Evolutionary conservation across 2,888 invertebrate genomes (phyloP), one percentile per base, ranked within the genome.

Genomic region (Steinernema scapterisci): DNA sequence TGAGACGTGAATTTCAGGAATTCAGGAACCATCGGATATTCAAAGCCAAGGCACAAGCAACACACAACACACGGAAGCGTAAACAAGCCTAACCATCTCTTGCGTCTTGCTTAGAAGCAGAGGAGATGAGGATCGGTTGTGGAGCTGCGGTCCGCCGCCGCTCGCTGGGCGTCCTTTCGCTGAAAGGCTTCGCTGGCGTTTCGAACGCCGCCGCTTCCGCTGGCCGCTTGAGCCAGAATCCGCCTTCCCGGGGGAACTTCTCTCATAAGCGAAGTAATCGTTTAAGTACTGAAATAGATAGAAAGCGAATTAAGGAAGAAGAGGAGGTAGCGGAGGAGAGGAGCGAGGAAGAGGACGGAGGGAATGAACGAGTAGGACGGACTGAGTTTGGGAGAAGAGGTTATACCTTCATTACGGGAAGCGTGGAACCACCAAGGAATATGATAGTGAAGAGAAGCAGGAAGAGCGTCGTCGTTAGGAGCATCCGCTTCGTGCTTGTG

Each of bases 391-490:
- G 45, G 73, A 31, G 21, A 46, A 27, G 70, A 54, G 27, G 44
- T 77, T 80, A n/a, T 70, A 88, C 87, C 83, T 97, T 97, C 84
- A 99, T 90, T 78, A 99, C 89, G 0, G 99, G 97, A 94, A 97
- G 95, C 0, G 99, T 97, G 9, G 95, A 94, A 1, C 99, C 99
- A 45, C 99, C 99, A 84, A 99, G 92, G 87, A 95, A 91, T 48
- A 99, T 90, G 0, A 97, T 95, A 0, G 97, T 97, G 85, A 97
- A 95, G 70, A 99, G 90, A 6, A 99, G 96, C 81, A 97, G 95
- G 80, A 97, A 95, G n/a, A 99, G 91, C 0, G 97, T 99, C 0
- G 96, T 95, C 0, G 99, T 97, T 75, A 99, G 95, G 75, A 99
- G 93, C 25, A 99, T 95, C 88, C 95, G 94, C 6, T 96, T 91